Evolutionary conservation across 2,888 invertebrate genomes (phyloP).

Genomic region (Microdon myrmicae): DNA sequence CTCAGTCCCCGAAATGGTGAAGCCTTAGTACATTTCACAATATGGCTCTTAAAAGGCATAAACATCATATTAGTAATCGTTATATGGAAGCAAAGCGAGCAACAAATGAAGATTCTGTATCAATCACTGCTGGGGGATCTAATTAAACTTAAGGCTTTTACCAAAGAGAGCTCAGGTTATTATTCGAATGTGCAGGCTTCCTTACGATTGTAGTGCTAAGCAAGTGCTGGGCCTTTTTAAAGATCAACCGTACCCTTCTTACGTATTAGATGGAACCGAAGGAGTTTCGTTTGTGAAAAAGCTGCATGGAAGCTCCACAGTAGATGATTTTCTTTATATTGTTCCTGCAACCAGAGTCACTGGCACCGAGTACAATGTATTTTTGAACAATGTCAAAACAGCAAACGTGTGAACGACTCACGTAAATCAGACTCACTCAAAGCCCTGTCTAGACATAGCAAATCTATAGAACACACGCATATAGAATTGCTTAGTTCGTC

Average conservation of each 20-base stretch:
- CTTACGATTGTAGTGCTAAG: conserved; percentile 96
- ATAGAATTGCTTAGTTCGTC: conserved; percentile 98
- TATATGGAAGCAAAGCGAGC: conserved; percentile 99
- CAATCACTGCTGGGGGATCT: conserved; percentile 96
- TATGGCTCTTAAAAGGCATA: conserved; percentile 96
- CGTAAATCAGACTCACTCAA: conserved; percentile 90
- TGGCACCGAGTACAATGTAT: no score
- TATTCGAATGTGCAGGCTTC: conserved; percentile 97
- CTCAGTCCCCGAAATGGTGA: conserved; percentile 99
- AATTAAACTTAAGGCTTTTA: conserved; percentile 97
- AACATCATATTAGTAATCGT: conserved; percentile 95
- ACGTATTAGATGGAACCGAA: conserved; percentile 90
- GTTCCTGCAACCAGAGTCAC: no score
- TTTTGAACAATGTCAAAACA: no score
- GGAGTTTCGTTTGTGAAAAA: conserved; percentile 97
- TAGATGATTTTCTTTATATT: conserved; percentile 98
- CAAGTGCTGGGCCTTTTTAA: conserved; percentile 99
- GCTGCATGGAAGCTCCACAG: conserved; percentile 94
- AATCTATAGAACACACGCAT: conserved; percentile 95
- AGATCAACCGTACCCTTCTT: conserved; percentile 85
- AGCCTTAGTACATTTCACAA: conserved; percentile 96
- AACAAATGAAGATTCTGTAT: conserved; percentile 95
- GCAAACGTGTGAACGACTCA: no score
- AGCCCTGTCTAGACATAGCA: conserved; percentile 92
- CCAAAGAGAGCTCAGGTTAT: conserved; percentile 96